Base-by-base conservation (phyloP, 2,888 invertebrate species). In the Tipula lateralis region DNA sequence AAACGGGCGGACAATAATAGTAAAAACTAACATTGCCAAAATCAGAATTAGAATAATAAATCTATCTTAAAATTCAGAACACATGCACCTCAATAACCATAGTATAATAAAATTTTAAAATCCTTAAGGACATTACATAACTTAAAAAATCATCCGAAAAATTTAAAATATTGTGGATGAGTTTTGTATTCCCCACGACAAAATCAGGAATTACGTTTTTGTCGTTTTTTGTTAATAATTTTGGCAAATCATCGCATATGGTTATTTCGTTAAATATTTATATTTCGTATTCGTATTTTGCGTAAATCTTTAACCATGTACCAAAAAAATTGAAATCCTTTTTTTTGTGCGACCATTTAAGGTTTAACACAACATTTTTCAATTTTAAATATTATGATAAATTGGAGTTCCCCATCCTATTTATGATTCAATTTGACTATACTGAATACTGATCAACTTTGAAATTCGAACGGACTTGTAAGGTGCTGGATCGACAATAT, bases 171-270 rank as follows among this genome's bases (percentile, higher is more conserved):
- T 39, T 39, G 32, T 36, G 36, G 9, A 36, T 36, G 36, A 12
- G 12, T 66, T 66, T 66, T 9, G 9, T 66, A 66, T 66, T 66
- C 66, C 66, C 66, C 66, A 24, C 24, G 66, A 19, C 66, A 24
- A 66, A 66, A 66, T 66, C 66, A 66, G 66, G 66, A 66, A 66
- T 66, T 66, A 66, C 66, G 24, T 50, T 50, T 50, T n/a, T 16
- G 44, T 66, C 24, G 24, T 19, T n/a, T n/a, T n/a, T n/a, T 66
- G 66, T 66, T 66, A 66, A 66, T 66, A 66, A 66, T 66, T 66
- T 66, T 66, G 66, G 66, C 66, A 66, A 66, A 66, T 66, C 66
- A 66, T 66, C 66, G 66, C 66, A 66, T 66, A 66, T 66, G 66
- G 66, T 66, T 66, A 24, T 9, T 66, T 9, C 24, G 66, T 66